Conservation (phyloP, 2,797 vertebrate genomes). For the Coranthus polyacanthus region DNA sequence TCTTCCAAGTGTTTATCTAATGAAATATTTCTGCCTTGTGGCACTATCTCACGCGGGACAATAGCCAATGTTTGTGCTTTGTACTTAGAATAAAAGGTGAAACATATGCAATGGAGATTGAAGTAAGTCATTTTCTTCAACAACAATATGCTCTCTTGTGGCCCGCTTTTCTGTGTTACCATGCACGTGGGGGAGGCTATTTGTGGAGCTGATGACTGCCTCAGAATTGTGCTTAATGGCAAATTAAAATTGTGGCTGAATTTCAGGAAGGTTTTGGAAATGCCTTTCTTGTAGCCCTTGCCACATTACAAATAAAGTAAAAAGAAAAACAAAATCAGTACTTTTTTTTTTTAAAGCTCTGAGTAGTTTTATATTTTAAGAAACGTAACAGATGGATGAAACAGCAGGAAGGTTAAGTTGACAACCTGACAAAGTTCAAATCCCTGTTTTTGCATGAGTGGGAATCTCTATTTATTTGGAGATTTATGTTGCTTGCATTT, state of each 20-base stretch:
- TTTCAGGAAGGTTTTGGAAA: slow-evolving; percentile 14
- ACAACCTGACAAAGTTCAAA: slow-evolving; percentile 25
- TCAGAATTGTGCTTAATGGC: slow-evolving; percentile 26
- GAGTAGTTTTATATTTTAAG: slow-evolving; percentile 17
- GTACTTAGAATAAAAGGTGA: slow-evolving; percentile 78
- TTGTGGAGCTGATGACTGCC: slow-evolving; percentile 23
- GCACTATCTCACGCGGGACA: slow-evolving; percentile 69
- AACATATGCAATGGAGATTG: slow-evolving; percentile 66
- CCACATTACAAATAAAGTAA: slow-evolving; percentile 9
- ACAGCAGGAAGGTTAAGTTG: slow-evolving; percentile 30
- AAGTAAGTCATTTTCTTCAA: slow-evolving; percentile 50
- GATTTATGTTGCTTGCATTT: neutral
- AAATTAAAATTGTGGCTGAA: slow-evolving; percentile 19
- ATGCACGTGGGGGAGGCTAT: slow-evolving; percentile 10
- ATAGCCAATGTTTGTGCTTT: slow-evolving; percentile 75
- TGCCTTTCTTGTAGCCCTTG: slow-evolving; percentile 16
- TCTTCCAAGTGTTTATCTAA: slow-evolving; percentile 83
- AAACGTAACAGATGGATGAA: slow-evolving; percentile 45
- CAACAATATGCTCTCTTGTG: slow-evolving; percentile 64
- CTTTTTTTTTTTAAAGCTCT: slow-evolving; percentile 12
- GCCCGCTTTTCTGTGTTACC: slow-evolving; percentile 33
- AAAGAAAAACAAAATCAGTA: neutral
- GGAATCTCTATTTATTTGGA: neutral
- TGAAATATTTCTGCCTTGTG: slow-evolving; percentile 81
- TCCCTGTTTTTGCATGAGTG: neutral